A percentile compares a stretch with the other conserved stretches of the same genome.
Conservation (phyloP, 2,888 invertebrate genomes). For the Chironomus tentans region DNA sequence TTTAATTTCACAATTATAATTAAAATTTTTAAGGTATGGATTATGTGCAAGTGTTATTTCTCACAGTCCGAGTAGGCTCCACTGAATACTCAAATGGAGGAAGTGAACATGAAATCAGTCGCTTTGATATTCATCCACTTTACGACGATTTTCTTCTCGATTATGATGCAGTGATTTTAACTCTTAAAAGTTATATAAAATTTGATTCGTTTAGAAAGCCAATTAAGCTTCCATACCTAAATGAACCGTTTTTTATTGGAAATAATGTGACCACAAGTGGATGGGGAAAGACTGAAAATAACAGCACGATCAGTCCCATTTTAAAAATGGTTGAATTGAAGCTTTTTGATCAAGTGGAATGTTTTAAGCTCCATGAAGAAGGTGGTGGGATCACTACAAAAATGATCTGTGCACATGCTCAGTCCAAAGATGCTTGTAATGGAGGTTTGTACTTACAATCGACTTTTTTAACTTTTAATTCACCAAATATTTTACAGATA, state of each 20-base stretch:
- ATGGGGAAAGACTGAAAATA: slow-evolving; percentile 18
- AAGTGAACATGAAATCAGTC: background rate
- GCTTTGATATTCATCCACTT: slow-evolving; percentile 10
- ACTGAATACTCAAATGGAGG: background rate
- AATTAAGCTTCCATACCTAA: slow-evolving; percentile 12
- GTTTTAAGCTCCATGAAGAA: background rate
- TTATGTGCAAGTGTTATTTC: background rate
- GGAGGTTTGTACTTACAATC: background rate
- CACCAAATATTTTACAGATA: background rate
- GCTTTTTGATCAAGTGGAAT: slow-evolving; percentile 3
- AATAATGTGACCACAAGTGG: slow-evolving; percentile 12
- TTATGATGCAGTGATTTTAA: slow-evolving; percentile 22
- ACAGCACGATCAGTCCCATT: background rate
- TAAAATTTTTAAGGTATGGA: background rate
- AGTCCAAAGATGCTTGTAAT: background rate
- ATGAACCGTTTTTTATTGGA: background rate
- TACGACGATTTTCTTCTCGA: slow-evolving; percentile 8
- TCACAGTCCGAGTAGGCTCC: slow-evolving; percentile 23
- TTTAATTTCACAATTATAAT: too few species aligned
- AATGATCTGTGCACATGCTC: slow-evolving; percentile 25
- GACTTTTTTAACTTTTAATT: background rate
- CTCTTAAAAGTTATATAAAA: slow-evolving; percentile 5
- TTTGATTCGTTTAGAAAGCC: background rate
- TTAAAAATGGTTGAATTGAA: background rate
- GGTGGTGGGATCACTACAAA: background rate